Evolutionary conservation across 2,888 invertebrate genomes (phyloP).

Genomic region (Scaptomyza parva): DNA sequence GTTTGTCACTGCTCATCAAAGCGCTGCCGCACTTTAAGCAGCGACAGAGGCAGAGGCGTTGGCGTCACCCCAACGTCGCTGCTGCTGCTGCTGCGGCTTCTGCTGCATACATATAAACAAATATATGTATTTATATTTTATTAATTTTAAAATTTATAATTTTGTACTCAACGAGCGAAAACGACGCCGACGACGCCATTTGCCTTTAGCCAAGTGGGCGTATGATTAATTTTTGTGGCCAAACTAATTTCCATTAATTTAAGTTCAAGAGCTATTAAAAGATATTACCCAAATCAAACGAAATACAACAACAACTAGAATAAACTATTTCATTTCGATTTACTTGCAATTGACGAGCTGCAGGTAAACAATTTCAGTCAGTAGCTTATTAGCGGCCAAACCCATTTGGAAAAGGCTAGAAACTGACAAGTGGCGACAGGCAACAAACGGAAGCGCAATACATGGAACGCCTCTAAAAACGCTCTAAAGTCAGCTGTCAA

Average conservation of each 20-base stretch:
- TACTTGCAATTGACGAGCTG: slow-evolving; percentile 19
- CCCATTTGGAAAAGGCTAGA: slow-evolving; percentile 41
- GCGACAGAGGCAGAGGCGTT: slow-evolving; percentile 13
- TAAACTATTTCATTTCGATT: neutral
- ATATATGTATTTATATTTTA: slow-evolving; percentile 28
- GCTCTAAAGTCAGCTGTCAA: slow-evolving; percentile 54
- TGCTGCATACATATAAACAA: neutral
- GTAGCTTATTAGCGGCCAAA: slow-evolving; percentile 42
- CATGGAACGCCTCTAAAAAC: slow-evolving; percentile 43
- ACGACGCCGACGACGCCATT: slow-evolving; percentile 30
- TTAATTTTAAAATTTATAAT: slow-evolving; percentile 70
- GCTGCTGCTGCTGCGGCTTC: slow-evolving; percentile 10
- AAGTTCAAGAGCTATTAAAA: slow-evolving; percentile 43
- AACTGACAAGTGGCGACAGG: slow-evolving; percentile 62
- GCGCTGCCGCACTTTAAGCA: slow-evolving; percentile 44
- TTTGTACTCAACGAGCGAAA: slow-evolving; percentile 35
- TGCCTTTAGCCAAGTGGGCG: slow-evolving; percentile 57
- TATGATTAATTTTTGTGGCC: slow-evolving; percentile 76
- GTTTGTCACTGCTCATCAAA: slow-evolving; percentile 66
- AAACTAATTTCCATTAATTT: slow-evolving; percentile 70
- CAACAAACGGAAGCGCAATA: slow-evolving; percentile 51
- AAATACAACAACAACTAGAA: neutral
- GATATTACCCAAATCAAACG: slow-evolving; percentile 6
- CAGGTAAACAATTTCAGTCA: slow-evolving; percentile 17
- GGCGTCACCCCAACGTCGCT: slow-evolving; percentile 26